A percentile compares a stretch with the other conserved stretches of the same genome.
Conservation (phyloP, 2,797 vertebrate species). For the Neopelma chrysocephalum region DNA sequence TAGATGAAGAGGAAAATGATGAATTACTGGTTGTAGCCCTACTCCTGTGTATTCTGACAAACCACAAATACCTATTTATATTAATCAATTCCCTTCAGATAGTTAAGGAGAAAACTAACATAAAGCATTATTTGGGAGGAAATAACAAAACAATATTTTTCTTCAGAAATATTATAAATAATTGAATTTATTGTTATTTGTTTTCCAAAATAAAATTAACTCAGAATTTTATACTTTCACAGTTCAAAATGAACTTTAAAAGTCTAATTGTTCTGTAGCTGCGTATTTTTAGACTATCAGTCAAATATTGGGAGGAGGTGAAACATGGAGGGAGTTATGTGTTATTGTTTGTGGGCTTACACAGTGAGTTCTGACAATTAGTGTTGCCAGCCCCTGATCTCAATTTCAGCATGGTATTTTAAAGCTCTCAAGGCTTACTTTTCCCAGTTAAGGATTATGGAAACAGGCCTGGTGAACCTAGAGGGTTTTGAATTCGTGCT, state of each 20-base stretch:
- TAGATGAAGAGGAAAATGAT: neutral
- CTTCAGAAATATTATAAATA: neutral
- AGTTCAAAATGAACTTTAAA: neutral
- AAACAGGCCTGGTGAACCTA: slow-evolving; percentile 69
- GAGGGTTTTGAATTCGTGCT: slow-evolving; percentile 70
- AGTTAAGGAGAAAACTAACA: neutral
- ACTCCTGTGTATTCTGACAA: neutral
- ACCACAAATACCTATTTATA: neutral
- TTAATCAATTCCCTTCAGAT: neutral
- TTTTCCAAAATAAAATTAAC: neutral
- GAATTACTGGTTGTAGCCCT: neutral
- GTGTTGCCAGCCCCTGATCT: slow-evolving; percentile 26
- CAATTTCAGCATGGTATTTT: slow-evolving; percentile 68
- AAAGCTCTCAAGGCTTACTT: slow-evolving; percentile 72
- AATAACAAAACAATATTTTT: neutral
- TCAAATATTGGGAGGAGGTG: neutral
- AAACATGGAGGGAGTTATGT: neutral
- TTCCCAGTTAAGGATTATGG: slow-evolving; percentile 73
- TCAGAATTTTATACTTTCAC: neutral
- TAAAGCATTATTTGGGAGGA: neutral
- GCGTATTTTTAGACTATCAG: neutral
- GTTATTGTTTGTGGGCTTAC: neutral
- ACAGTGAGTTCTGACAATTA: slow-evolving; percentile 8
- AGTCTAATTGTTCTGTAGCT: neutral
- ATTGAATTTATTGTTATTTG: neutral